A percentile compares a stretch with the other conserved stretches of the same genome.
These are phyloP conservation scores for Hoplodrina blanda DNA, from an alignment of 2,888 invertebrate genomes.

Conservation along the genomic window DNA sequence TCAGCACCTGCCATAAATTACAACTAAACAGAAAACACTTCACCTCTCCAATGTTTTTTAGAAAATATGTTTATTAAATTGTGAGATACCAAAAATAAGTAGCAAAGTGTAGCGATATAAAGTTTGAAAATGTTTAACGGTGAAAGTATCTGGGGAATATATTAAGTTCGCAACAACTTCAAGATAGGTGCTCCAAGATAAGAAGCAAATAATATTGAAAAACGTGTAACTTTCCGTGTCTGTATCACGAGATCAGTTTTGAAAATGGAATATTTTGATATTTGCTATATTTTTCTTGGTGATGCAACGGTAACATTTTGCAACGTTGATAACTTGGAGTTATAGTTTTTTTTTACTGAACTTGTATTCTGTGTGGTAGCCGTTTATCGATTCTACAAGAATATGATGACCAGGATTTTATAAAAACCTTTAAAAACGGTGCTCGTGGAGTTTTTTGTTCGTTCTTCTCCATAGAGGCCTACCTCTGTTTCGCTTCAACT, in stretches of 20 bases:
- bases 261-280: constrained; percentile 49
- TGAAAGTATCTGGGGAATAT: constrained; percentile 72
- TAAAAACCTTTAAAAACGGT: too few species aligned
- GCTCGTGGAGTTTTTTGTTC: too few species aligned
- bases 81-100: constrained; percentile 65
- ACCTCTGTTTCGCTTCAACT: too few species aligned
- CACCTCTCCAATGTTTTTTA: constrained; percentile 55
- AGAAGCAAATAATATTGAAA: constrained; percentile 69
- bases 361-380: too few species aligned
- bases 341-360: too few species aligned
- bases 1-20: constrained; percentile 45
- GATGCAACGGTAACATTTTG: constrained; percentile 3
- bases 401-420: too few species aligned
- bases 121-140: constrained; percentile 72
- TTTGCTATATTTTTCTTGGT: constrained; percentile 17
- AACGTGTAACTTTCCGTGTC: constrained; percentile 61
- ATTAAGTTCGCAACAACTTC: constrained; percentile 73
- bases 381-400: too few species aligned
- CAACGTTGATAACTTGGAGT: neutral
- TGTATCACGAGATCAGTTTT: constrained; percentile 53
- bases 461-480: too few species aligned
- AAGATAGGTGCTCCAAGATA: constrained; percentile 68
- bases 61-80: constrained; percentile 63
- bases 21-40: constrained; percentile 45
- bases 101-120: constrained; percentile 66